Conservation (phyloP, 2,888 invertebrate genomes). For the Entomobrya proxima region DNA sequence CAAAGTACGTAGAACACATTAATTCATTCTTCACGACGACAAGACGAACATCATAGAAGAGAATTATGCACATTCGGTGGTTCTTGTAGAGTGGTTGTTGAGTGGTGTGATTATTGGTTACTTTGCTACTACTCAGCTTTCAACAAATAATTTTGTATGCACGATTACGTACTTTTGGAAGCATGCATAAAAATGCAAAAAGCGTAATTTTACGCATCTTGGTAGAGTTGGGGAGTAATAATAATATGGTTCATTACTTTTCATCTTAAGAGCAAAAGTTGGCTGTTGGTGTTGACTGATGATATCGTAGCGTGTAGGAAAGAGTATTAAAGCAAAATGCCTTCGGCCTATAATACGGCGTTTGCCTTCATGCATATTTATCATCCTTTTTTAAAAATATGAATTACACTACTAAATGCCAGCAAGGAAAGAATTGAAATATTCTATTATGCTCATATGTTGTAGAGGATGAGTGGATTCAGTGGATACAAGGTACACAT, state of each 20-base stretch:
- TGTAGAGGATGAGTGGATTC: too few relatives aligned
- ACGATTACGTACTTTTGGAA: not conserved
- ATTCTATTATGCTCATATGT: not conserved
- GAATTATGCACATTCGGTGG: not conserved
- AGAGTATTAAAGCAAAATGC: not conserved
- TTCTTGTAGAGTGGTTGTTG: not conserved
- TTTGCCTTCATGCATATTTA: not conserved
- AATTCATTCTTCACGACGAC: too few relatives aligned
- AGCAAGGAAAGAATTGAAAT: not conserved
- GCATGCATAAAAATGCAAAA: slow-evolving; percentile 17
- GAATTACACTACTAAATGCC: not conserved
- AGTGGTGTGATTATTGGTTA: not conserved
- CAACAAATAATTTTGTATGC: not conserved
- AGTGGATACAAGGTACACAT: too few relatives aligned
- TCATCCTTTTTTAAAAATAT: slow-evolving; percentile 1
- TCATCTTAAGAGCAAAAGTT: not conserved
- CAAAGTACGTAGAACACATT: too few relatives aligned
- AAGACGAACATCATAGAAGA: too few relatives aligned
- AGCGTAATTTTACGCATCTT: slow-evolving; percentile 6
- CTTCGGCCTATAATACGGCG: not conserved
- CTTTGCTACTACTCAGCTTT: not conserved
- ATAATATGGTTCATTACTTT: not conserved
- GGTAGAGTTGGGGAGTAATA: not conserved
- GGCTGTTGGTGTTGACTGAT: not conserved
- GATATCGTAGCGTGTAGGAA: not conserved